Conservation (phyloP, 1,140 invertebrate species). For the Micrasema minimum region DNA sequence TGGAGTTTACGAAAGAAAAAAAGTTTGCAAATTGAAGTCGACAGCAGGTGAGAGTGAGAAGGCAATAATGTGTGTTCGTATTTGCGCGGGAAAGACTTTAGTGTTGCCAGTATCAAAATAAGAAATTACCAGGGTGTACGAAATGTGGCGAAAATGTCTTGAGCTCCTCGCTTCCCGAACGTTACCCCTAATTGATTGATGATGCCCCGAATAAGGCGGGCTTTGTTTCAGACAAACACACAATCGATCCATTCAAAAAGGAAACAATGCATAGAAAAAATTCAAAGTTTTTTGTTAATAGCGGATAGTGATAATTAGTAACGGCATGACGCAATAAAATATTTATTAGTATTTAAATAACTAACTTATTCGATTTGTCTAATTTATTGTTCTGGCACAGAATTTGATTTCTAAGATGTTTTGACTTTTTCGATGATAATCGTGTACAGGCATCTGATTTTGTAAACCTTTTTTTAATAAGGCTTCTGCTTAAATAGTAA, state of each 20-base stretch:
- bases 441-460: too few species aligned
- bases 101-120: slow-evolving; percentile 16
- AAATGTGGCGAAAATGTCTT: slow-evolving; percentile 5
- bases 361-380: too few species aligned
- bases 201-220: slow-evolving; percentile 14
- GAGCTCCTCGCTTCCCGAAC: slow-evolving; percentile 7
- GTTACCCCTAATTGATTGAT: slow-evolving; percentile 36
- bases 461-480: too few species aligned
- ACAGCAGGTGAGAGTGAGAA: neutral
- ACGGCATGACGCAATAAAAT: too few species aligned
- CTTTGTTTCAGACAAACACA: slow-evolving; percentile 14
- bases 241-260: neutral
- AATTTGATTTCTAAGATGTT: too few species aligned
- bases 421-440: too few species aligned
- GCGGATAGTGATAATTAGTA: too few species aligned
- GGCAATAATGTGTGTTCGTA: neutral
- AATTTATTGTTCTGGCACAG: too few species aligned
- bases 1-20: neutral
- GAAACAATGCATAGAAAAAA: too few species aligned
- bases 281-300: too few species aligned
- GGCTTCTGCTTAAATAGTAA: too few species aligned
- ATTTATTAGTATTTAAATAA: too few species aligned
- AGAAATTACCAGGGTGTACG: neutral
- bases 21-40: neutral
- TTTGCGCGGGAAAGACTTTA: neutral